Conservation (phyloP, 2,888 invertebrate genomes). For the Andrena marginata region DNA sequence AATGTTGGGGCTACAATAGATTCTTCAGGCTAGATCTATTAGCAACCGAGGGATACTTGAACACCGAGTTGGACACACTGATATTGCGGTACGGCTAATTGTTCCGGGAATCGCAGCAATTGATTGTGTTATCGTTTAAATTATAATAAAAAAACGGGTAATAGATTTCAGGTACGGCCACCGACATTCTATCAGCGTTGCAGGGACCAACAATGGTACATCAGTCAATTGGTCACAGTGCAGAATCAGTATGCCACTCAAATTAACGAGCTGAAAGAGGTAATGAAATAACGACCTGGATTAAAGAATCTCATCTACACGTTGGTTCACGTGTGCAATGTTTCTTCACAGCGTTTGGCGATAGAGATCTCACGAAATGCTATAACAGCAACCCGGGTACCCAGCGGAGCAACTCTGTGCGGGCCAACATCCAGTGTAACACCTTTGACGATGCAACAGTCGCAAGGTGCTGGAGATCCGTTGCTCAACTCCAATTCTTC, state of each 20-base stretch:
- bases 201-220: conserved; percentile 97
- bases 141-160: conserved; percentile 36
- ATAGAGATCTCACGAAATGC: conserved; percentile 90
- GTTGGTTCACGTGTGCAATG: conserved; percentile 3
- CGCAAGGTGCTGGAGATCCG: conserved; percentile 68
- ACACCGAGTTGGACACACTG: conserved; percentile 93
- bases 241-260: conserved; percentile 93
- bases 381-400: conserved; percentile 86
- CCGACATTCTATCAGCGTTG: conserved; percentile 97
- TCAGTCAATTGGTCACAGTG: conserved; percentile 92
- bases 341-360: conserved; percentile 87
- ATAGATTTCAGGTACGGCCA: conserved; percentile 95
- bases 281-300: conserved; percentile 74
- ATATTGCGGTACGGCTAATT: conserved; percentile 89
- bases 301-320: neutral
- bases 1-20: conserved; percentile 98
- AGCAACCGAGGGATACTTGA: conserved; percentile 95
- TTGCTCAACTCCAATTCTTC: conserved; percentile 66
- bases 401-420: conserved; percentile 65
- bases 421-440: conserved; percentile 68
- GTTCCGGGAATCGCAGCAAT: neutral
- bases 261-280: conserved; percentile 94
- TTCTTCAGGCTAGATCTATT: conserved; percentile 96
- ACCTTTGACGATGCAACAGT: conserved; percentile 66
- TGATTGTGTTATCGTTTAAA: neutral